Evolutionary conservation across 2,888 invertebrate genomes (phyloP), one percentile per base, ranked within the genome.

Genomic region (Leptogaster cylindrica): DNA sequence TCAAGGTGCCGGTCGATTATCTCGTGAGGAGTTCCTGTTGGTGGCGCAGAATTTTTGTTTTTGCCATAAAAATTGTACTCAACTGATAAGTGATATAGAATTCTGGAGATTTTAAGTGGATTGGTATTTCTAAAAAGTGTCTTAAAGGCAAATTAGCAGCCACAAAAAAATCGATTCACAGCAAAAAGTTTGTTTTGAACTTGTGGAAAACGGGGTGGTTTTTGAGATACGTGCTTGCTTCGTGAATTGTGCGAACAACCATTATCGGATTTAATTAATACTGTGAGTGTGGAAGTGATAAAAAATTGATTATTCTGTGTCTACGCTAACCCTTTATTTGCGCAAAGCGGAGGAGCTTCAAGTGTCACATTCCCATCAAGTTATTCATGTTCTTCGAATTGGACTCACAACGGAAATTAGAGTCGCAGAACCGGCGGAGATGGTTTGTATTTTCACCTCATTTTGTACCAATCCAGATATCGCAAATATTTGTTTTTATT

Each of bases 1-100:
- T 61, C 44, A 61, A 44, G 61, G 25, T 44, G 61, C 61, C 61
- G 61, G 61, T 61, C 27, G 61, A 61, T 44, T 61, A 33, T 20
- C 25, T 16, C 44, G 27, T 41, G 6, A 27, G 44, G 16, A 27
- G 44, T 28, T 41, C 20, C 16, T 61, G 12, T 58, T 14, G 39
- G 23, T 39, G 41, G 36, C 23, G 23, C 41, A 23, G 28, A 61
- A 8, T 61, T 44, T 39, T 8, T 61, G 27, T 28, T 39, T 14
- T 16, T 28, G 27, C 7, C 46, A 46, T n/a, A 28, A 61, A 58
- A 39, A 23, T 39, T 23, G 10, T 58, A 20, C 25, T 41, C 39
- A 25, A 25, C 28, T 61, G 44, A 28, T 28, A 28, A 61, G 61
- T 61, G 44, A 41, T 27, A 44, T 27, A 44, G 61, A n/a, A 28